Evolutionary conservation across 2,113 vertebrate genomes (phyloP).

Genomic region (Cheilinus undulatus): DNA sequence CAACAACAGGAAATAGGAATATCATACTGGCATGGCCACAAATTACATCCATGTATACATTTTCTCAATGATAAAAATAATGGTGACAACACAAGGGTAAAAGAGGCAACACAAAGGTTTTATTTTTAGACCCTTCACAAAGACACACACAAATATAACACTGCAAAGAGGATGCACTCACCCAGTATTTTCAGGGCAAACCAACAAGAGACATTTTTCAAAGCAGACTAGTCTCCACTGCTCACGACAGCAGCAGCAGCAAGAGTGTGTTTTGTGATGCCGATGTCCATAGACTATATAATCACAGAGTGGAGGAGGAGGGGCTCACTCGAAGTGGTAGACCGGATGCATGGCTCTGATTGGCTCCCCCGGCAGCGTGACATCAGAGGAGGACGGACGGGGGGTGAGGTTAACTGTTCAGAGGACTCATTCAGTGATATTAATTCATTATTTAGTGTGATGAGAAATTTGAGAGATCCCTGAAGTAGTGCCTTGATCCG

Average conservation of each 20-base stretch:
- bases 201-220: constrained; percentile 35
- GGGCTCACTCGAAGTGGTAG: constrained; percentile 36
- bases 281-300: constrained; percentile 65
- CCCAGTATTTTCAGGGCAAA: constrained; percentile 35
- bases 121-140: not conserved
- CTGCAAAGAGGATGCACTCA: constrained; percentile 46
- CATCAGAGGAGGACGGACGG: constrained; percentile 29
- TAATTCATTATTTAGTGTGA: constrained; percentile 73
- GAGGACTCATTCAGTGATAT: constrained; percentile 67
- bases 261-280: constrained; percentile 49
- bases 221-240: constrained; percentile 44
- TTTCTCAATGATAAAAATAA: not conserved
- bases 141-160: not conserved
- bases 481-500: not conserved
- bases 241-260: constrained; percentile 29
- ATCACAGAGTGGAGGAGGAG: constrained; percentile 56
- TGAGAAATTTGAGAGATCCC: constrained; percentile 50
- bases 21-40: constrained; percentile 1
- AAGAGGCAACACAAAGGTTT: not conserved
- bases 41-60: not conserved
- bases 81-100: not conserved
- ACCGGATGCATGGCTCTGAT: constrained; percentile 26
- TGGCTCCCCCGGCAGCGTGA: constrained; percentile 44
- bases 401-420: constrained; percentile 32
- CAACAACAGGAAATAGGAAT: not conserved